Conservation (phyloP, 2,113 vertebrate genomes). For the Plectropomus leopardus region DNA sequence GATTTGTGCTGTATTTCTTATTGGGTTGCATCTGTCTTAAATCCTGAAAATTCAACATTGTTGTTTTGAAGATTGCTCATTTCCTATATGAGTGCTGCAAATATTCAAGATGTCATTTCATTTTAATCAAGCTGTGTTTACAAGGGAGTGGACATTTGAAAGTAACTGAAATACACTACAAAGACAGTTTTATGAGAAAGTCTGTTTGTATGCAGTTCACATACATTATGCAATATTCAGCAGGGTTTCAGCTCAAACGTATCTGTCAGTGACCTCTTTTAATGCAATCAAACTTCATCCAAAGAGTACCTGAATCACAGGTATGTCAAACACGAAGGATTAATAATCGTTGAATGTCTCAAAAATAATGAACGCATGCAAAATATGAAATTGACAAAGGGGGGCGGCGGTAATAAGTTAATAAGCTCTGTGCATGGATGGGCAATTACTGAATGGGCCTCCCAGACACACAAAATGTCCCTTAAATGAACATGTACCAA, state of each 20-base stretch:
- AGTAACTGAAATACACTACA: background rate
- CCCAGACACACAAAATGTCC: no score
- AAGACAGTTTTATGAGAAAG: background rate
- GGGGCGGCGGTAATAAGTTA: background rate
- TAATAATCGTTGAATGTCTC: background rate
- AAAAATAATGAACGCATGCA: background rate
- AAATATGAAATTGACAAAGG: background rate
- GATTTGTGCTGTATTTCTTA: constrained; percentile 31
- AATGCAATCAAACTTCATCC: background rate
- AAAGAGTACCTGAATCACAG: background rate
- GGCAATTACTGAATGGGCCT: no score
- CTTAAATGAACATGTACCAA: no score
- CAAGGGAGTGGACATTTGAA: background rate
- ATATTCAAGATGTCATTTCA: constrained; percentile 4
- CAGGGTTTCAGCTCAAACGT: background rate
- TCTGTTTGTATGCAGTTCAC: background rate
- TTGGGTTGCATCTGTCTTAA: constrained; percentile 14
- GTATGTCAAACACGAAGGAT: background rate
- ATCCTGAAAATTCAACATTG: constrained; percentile 7
- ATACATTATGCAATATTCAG: background rate
- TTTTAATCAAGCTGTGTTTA: constrained; percentile 12
- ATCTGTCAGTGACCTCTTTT: background rate
- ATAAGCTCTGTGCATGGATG: background rate
- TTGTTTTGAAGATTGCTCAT: constrained; percentile 16
- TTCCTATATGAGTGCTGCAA: constrained; percentile 11